Evolutionary conservation across 2,797 vertebrate genomes (phyloP).

Genomic region (Menidia menidia): DNA sequence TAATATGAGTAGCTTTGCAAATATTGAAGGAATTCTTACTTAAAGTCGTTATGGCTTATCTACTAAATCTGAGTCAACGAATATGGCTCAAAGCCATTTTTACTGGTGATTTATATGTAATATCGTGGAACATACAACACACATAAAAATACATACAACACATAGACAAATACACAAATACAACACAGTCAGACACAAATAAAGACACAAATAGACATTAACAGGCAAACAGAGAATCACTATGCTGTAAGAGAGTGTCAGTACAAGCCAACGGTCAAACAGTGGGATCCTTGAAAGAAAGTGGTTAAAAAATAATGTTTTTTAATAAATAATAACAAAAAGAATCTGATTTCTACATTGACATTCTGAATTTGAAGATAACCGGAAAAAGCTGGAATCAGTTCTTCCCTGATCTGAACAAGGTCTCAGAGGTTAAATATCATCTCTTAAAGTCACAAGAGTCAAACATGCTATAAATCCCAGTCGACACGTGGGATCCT

Average conservation of each 20-base stretch:
- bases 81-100: constrained; percentile 3
- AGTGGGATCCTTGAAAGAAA: constrained; percentile 56
- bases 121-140: constrained; percentile 5
- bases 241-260: constrained; percentile 67
- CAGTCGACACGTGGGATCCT: neutral
- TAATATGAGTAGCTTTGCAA: neutral
- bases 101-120: neutral
- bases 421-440: neutral
- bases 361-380: constrained; percentile 70
- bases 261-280: constrained; percentile 59
- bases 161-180: constrained; percentile 30
- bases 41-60: neutral
- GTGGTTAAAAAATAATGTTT: constrained; percentile 46
- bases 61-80: constrained; percentile 1
- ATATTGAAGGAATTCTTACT: neutral
- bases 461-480: neutral
- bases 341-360: constrained; percentile 54
- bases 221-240: constrained; percentile 60
- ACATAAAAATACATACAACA: constrained; percentile 28
- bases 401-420: constrained; percentile 37
- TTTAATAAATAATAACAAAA: constrained; percentile 34
- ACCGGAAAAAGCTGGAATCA: constrained; percentile 35
- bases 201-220: constrained; percentile 46
- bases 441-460: neutral
- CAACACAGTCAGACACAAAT: constrained; percentile 46